Conservation (phyloP, 2,888 invertebrate genomes). For the Trichogramma evanescens region DNA sequence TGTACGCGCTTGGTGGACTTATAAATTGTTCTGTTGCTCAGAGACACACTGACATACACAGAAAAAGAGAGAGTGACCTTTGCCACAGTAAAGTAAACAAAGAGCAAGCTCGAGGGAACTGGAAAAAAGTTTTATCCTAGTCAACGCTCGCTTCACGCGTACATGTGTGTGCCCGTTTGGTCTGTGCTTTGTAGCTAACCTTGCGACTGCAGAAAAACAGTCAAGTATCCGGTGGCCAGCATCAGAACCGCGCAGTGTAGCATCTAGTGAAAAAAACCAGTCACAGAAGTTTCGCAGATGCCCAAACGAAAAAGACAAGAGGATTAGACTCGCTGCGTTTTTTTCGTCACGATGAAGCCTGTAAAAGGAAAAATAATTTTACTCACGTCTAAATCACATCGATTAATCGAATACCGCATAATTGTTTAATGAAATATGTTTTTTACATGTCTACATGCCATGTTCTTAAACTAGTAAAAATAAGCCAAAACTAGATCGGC, state of each 20-base stretch:
- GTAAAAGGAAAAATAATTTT: too few species aligned
- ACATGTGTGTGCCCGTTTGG: not conserved
- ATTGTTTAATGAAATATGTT: too few species aligned
- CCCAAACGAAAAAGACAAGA: not conserved
- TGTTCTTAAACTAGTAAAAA: too few species aligned
- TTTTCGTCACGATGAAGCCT: not conserved
- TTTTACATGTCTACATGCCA: too few species aligned
- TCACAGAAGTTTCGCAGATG: not conserved
- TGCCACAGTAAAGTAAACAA: not conserved
- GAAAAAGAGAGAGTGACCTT: not conserved
- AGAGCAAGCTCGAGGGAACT: not conserved
- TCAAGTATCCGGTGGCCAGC: conserved; percentile 1
- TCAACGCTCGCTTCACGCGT: too few species aligned
- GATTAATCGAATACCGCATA: too few species aligned
- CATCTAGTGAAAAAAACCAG: not conserved
- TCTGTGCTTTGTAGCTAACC: not conserved
- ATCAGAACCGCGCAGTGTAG: too few species aligned
- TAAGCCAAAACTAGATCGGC: too few species aligned
- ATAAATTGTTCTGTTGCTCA: not conserved
- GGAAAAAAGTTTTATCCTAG: not conserved
- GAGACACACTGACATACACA: not conserved
- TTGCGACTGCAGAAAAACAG: conserved; percentile 9
- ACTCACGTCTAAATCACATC: too few species aligned
- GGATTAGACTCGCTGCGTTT: conserved; percentile 6
- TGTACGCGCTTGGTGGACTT: not conserved